A percentile compares a stretch with the other conserved stretches of the same genome.
Evolutionary conservation across 2,797 vertebrate species (phyloP).

Genomic region (Rhinogobio ventralis): DNA sequence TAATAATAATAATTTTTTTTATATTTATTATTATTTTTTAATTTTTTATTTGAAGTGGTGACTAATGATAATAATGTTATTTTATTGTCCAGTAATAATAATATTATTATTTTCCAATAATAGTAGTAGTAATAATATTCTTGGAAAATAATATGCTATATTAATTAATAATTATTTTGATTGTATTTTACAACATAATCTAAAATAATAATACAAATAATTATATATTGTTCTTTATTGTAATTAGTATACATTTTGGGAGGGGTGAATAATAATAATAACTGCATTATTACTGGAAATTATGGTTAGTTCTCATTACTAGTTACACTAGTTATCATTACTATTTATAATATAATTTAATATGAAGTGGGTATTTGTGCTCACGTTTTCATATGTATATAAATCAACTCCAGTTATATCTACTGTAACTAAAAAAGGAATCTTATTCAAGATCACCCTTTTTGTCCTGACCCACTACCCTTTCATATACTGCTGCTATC

Average conservation of each 20-base stretch:
- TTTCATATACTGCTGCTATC: conserved; percentile 1
- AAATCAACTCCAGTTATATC: neutral
- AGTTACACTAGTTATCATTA: neutral
- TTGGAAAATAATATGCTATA: neutral
- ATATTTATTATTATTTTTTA: neutral
- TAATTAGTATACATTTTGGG: neutral
- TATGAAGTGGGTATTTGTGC: neutral
- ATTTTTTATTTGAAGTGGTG: neutral
- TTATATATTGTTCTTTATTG: neutral
- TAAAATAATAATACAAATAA: neutral
- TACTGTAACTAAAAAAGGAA: neutral
- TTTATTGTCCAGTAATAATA: neutral
- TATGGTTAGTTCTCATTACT: neutral
- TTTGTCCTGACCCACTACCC: conserved; percentile 6
- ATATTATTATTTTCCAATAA: neutral
- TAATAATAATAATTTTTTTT: neutral
- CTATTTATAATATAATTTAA: neutral
- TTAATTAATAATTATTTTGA: neutral
- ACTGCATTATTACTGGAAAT: neutral
- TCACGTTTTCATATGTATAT: neutral
- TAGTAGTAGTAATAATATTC: neutral
- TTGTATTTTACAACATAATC: neutral
- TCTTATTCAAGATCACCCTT: neutral
- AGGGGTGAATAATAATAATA: neutral
- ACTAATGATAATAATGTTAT: neutral